Conservation (phyloP, 2,113 vertebrate genomes). For the Bubo blakistoni region DNA sequence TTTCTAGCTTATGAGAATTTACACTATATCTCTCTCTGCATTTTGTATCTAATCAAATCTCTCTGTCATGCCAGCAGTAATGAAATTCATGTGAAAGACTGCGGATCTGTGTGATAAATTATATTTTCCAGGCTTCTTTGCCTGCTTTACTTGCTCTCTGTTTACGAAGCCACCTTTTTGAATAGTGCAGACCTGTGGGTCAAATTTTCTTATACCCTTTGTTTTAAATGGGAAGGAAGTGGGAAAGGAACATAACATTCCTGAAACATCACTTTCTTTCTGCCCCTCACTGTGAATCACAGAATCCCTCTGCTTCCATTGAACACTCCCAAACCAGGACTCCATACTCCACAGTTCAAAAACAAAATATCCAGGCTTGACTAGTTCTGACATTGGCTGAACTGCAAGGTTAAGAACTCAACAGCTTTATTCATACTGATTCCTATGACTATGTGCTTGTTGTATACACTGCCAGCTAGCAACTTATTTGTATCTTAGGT, state of each 20-base stretch:
- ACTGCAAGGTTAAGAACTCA: neutral
- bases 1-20: slow-evolving; percentile 16
- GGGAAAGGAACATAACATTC: neutral
- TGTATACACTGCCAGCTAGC: neutral
- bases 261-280: neutral
- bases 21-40: neutral
- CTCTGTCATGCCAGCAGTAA: neutral
- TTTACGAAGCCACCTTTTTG: neutral
- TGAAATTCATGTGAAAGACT: slow-evolving; percentile 1
- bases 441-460: neutral
- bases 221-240: neutral
- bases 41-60: slow-evolving; percentile 18
- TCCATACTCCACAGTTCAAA: neutral
- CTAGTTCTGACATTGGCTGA: neutral
- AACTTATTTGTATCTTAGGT: neutral
- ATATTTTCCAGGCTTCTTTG: neutral
- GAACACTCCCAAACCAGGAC: neutral
- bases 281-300: neutral
- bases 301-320: neutral
- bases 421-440: neutral
- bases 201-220: neutral
- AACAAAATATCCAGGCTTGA: neutral
- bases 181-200: neutral
- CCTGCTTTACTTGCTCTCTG: neutral
- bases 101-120: neutral